Base-by-base conservation (phyloP, 2,888 invertebrate genomes). In the Eupithecia abbreviata region DNA sequence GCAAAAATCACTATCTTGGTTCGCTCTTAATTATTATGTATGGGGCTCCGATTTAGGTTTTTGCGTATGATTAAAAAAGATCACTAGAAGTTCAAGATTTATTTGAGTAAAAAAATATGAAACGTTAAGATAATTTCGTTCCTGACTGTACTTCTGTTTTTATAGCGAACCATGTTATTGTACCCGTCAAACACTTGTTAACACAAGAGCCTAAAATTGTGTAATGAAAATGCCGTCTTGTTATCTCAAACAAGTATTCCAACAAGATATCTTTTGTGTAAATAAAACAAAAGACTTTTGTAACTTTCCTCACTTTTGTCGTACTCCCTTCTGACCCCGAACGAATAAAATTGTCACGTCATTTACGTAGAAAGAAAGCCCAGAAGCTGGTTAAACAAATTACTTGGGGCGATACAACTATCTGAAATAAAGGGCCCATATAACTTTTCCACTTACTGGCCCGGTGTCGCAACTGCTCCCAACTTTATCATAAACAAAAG, bases 401-500 rank as follows among this genome's bases (percentile, higher is more conserved):
- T 84, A 85, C 84, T 77, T 81, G 82, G 79, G 80, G 79, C 76
- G 80, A 77, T 79, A 82, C 76, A 83, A 85, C 85, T 86, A 85
- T 88, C 82, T 85, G 77, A 82, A 85, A 85, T 86, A 85, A 87
- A 84, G 85, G 82, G 83, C 79, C 81, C 82, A 83, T 85, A 85
- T 84, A 89, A 90, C 87, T 90, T 90, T 89, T 84, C 87, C 89
- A 87, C 89, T 89, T 88, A 89, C 85, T 81, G 81, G 47, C 18
- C 81, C 83, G 82, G 82, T 87, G 87, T 87, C 89, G 85, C 82
- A 85, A 88, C 84, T 83, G 84, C 77, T 85, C 83, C 85, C 83
- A 88, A 90, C 89, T 88, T 89, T 85, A 85, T 87, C 86, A 87
- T 89, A 90, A 89, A 90, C 89, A 88, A 88, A 87, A 86, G 86